Base-by-base conservation (phyloP, 2,888 invertebrate species). In the Chrysotoxum bicinctum region DNA sequence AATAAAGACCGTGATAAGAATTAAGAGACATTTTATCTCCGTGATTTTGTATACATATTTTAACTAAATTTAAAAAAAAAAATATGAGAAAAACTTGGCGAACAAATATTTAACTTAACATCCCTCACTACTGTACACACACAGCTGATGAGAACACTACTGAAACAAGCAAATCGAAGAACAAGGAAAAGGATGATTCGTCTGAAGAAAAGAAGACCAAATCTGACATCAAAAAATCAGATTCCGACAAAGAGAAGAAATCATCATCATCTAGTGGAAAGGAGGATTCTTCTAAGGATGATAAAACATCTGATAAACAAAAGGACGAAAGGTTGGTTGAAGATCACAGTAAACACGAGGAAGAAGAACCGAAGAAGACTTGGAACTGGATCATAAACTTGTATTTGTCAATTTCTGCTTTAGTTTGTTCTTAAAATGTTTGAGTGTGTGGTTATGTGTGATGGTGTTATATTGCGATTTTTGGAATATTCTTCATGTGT, bases 281-380 rank as follows among this genome's bases (percentile, higher is more conserved):
- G 74, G 90, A 90, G 10, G 90, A 90, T 10, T 88, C 89, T 8
- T 32, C 87, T 14, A 89, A 87, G 92, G 93, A 93, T 90, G 93
- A 88, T 89, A 93, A 90, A 87, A 87, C 90, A 72, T 92, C 93
- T 83, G 92, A 91, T 58, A 91, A 93, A 91, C 93, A 94, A 90
- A 93, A 93, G 88, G 93, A 94, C 88, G 92, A 93, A 91, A 93
- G 93, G 93, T 93, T 92, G 79, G 89, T 92, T 92, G 94, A 90
- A 89, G 23, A 90, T 89, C 32, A 52, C 12, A 64, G 32, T 21
- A 1, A 6, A 35, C 21, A 52, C 23, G 50, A 19, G 54, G 52
- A 56, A n/a, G 58, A 78, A 56, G 48, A 32, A 32, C 23, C 30
- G n/a, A 43, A 10, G n/a, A 3, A n/a, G 3, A 3, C 26, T 48